phyloP scores from a whole-genome alignment of 2,888 invertebrate genomes.

The Penaeus monodon region DNA sequence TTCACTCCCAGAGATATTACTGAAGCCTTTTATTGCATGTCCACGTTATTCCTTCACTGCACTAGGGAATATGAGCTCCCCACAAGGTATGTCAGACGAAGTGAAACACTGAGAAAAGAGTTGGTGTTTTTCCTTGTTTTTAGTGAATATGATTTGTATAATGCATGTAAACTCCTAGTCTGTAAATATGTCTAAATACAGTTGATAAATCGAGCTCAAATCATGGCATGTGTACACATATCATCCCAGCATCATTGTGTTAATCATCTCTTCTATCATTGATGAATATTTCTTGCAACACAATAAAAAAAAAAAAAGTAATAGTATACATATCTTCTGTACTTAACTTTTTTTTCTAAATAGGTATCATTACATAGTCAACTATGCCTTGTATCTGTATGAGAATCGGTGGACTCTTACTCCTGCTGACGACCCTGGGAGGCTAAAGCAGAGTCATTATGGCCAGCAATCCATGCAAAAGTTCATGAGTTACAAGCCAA shows the following conservation, averaged over 20 bases:
- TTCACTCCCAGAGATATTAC: slow-evolving; percentile 36
- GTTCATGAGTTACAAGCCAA: not conserved
- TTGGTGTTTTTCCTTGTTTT: too few species aligned
- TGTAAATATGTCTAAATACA: too few species aligned
- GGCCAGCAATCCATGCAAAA: slow-evolving; percentile 35
- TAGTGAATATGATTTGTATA: too few species aligned
- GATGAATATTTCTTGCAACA: too few species aligned
- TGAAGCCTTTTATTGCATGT: slow-evolving; percentile 43
- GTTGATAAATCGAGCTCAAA: too few species aligned
- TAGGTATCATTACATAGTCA: slow-evolving; percentile 49
- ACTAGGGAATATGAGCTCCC: slow-evolving; percentile 20
- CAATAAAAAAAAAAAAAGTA: too few species aligned
- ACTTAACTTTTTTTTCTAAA: too few species aligned
- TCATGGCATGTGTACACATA: too few species aligned
- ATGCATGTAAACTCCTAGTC: too few species aligned
- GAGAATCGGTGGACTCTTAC: slow-evolving; percentile 33
- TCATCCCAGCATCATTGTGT: too few species aligned
- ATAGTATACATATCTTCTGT: too few species aligned
- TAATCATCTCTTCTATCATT: too few species aligned
- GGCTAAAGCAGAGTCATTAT: not conserved
- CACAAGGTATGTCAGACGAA: slow-evolving; percentile 12
- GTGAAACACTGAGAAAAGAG: not conserved
- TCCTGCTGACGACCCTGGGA: not conserved
- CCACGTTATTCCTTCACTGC: slow-evolving; percentile 24
- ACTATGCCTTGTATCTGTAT: slow-evolving; percentile 46